Percentiles rank a stretch among this genome's conserved stretches.
Evolutionary conservation across 2,888 invertebrate species (phyloP).

Genomic region (Drosophila planitibia): DNA sequence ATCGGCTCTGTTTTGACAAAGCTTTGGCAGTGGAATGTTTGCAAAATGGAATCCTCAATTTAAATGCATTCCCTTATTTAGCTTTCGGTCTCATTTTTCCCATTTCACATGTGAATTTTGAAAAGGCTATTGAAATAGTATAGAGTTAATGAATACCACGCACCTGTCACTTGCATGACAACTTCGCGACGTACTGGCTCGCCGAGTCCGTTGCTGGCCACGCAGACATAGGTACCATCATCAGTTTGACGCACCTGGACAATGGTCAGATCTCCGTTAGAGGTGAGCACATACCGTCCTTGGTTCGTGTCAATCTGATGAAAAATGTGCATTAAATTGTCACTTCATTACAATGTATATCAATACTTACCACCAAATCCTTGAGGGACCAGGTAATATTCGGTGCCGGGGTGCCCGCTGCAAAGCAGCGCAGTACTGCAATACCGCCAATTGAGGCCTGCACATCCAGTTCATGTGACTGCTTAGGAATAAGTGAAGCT

Average conservation of each 20-base stretch:
- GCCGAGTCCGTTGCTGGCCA: slow-evolving; percentile 92
- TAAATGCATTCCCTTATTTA: background rate
- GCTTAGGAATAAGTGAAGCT: slow-evolving; percentile 86
- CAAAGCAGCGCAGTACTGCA: slow-evolving; percentile 91
- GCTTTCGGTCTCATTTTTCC: background rate
- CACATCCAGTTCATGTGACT: slow-evolving; percentile 87
- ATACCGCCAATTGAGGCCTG: slow-evolving; percentile 90
- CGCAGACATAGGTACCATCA: slow-evolving; percentile 93
- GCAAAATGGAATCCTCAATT: background rate
- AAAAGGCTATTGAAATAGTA: background rate
- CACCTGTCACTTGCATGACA: slow-evolving; percentile 91
- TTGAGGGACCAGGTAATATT: slow-evolving; percentile 91
- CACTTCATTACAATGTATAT: slow-evolving; percentile 34
- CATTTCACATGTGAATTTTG: slow-evolving; percentile 1
- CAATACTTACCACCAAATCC: slow-evolving; percentile 88
- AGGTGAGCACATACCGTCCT: slow-evolving; percentile 90
- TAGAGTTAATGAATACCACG: slow-evolving; percentile 68
- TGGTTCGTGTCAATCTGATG: slow-evolving; percentile 90
- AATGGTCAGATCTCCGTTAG: slow-evolving; percentile 92
- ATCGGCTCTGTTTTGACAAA: background rate
- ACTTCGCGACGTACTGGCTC: slow-evolving; percentile 89
- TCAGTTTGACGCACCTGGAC: slow-evolving; percentile 92
- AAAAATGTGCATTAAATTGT: background rate
- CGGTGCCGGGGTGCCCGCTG: slow-evolving; percentile 92
- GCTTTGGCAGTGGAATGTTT: background rate